Conservation (phyloP, 2,113 vertebrate genomes). For the Menidia beryllina region DNA sequence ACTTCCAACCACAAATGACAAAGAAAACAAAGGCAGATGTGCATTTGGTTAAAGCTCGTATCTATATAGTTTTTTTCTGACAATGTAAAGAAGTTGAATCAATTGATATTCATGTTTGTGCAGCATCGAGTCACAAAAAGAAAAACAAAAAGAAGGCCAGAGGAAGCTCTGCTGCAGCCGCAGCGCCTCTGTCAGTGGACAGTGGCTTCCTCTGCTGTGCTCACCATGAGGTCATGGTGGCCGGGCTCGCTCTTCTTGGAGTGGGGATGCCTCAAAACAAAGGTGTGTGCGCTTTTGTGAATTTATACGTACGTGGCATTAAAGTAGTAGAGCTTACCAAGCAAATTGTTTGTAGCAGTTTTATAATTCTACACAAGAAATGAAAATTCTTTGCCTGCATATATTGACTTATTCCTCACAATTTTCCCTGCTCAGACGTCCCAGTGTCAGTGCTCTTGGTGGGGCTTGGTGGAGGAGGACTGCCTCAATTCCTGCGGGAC, state of each 20-base stretch:
- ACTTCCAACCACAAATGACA: background rate
- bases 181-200: conserved; percentile 79
- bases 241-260: conserved; percentile 87
- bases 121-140: conserved; percentile 85
- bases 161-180: conserved; percentile 26
- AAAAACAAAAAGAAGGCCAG: conserved; percentile 87
- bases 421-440: conserved; percentile 70
- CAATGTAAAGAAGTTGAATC: background rate
- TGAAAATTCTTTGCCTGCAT: background rate
- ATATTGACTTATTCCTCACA: background rate
- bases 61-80: background rate
- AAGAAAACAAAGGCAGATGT: background rate
- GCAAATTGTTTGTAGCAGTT: too few species aligned
- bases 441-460: conserved; percentile 86
- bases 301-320: too few species aligned
- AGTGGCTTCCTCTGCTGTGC: conserved; percentile 92
- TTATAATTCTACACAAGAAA: background rate
- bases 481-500: conserved; percentile 93
- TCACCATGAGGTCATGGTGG: conserved; percentile 95
- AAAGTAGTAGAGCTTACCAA: background rate
- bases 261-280: conserved; percentile 60
- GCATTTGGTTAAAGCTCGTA: background rate
- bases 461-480: conserved; percentile 92
- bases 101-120: background rate
- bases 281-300: conserved; percentile 51